Percentiles rank a stretch among this genome's conserved stretches.
Evolutionary conservation across 2,797 vertebrate genomes (phyloP).

Genomic region (Macropus fuliginosus): DNA sequence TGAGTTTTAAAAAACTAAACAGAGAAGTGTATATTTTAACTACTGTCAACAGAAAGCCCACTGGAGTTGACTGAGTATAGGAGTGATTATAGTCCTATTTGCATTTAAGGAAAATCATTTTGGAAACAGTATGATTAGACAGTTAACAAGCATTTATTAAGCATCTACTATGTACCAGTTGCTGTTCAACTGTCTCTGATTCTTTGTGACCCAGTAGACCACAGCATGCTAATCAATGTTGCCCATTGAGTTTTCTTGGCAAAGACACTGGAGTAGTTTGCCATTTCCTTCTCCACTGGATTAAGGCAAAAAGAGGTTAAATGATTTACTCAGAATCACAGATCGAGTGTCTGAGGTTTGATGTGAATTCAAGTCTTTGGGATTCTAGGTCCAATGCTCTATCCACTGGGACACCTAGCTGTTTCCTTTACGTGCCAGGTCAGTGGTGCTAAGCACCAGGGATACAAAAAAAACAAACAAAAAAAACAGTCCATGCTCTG

Average conservation of each 20-base stretch:
- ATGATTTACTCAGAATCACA: neutral
- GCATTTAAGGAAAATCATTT: neutral
- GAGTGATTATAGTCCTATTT: neutral
- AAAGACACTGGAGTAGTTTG: neutral
- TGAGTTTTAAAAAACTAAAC: neutral
- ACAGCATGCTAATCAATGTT: neutral
- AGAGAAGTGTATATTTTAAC: neutral
- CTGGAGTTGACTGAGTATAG: neutral
- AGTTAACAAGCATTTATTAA: neutral
- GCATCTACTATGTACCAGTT: neutral
- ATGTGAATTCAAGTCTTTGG: no score
- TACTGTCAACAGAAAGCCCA: neutral
- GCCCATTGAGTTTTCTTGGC: neutral
- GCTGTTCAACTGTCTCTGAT: neutral
- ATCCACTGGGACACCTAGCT: neutral
- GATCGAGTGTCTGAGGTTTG: fast-evolving
- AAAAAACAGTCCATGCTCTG: neutral
- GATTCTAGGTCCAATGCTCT: neutral
- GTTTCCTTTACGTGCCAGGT: neutral
- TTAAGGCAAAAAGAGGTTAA: neutral
- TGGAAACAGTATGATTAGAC: neutral
- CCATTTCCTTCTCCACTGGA: neutral
- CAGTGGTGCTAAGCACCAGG: neutral
- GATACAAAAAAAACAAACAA: neutral
- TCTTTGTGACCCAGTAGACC: neutral